phyloP scores from a whole-genome alignment of 2,888 invertebrate genomes.

The Alloscopus bannaensis region DNA sequence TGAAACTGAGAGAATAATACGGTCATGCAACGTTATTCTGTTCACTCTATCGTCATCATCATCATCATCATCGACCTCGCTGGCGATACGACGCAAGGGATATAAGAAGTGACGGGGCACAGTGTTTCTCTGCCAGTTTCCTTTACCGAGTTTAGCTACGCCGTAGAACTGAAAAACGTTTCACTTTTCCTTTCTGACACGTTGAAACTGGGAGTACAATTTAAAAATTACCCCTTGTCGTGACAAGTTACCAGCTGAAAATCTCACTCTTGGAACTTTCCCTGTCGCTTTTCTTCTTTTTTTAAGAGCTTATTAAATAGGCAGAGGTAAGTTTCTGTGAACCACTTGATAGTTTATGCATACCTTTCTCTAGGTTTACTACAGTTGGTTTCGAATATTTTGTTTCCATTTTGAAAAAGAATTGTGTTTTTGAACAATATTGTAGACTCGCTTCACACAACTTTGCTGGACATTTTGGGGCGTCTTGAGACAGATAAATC shows the following conservation, averaged over 20 bases:
- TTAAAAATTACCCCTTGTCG: background rate
- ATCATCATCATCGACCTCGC: conserved; percentile 41
- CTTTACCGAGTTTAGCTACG: conserved; percentile 50
- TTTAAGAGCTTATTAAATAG: conserved; percentile 19
- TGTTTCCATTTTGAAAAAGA: background rate
- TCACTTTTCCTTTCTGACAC: background rate
- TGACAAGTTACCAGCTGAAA: conserved; percentile 5
- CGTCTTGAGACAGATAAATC: conserved; percentile 24
- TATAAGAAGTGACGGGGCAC: conserved; percentile 60
- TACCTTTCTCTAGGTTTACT: background rate
- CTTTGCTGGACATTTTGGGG: conserved; percentile 33
- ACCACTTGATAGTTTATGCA: background rate
- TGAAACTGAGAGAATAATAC: background rate
- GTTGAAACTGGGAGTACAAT: background rate
- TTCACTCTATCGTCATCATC: conserved; percentile 46
- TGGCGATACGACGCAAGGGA: conserved; percentile 54
- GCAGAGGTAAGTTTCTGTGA: conserved; percentile 17
- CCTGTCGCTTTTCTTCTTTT: background rate
- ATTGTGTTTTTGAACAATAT: conserved; percentile 1
- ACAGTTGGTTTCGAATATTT: background rate
- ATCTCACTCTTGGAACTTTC: conserved; percentile 8
- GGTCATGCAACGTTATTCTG: conserved; percentile 12
- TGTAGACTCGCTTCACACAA: conserved; percentile 3
- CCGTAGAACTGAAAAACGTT: conserved; percentile 12
- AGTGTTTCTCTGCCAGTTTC: conserved; percentile 56